Percentiles rank a stretch among this genome's conserved stretches.
These are phyloP conservation scores for Spisula solida DNA, from an alignment of 2,888 invertebrate species.

Conservation along the genomic window DNA sequence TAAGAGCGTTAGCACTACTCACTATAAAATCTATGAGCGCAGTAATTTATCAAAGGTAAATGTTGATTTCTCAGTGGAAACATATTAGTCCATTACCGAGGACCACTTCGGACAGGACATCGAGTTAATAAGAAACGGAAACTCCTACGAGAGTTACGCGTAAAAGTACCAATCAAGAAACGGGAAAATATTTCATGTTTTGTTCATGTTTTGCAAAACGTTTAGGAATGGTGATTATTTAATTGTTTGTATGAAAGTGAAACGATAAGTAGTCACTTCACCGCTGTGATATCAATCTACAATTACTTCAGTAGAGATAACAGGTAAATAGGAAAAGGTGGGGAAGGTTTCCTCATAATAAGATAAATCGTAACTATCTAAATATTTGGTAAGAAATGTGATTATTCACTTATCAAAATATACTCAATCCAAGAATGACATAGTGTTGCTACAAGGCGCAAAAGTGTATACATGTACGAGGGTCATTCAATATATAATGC, in stretches of 20 bases:
- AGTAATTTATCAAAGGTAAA: neutral
- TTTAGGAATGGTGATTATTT: neutral
- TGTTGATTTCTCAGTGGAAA: neutral
- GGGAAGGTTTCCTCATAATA: too few species aligned
- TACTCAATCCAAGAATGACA: too few species aligned
- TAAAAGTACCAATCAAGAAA: neutral
- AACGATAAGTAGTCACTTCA: neutral
- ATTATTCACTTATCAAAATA: too few species aligned
- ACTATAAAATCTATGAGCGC: neutral
- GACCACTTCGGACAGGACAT: neutral
- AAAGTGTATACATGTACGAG: too few species aligned
- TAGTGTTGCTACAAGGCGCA: too few species aligned
- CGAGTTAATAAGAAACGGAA: neutral
- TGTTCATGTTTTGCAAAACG: neutral
- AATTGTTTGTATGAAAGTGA: neutral
- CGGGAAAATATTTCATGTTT: too few species aligned
- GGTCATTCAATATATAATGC: too few species aligned
- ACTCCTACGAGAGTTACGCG: neutral
- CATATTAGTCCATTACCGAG: neutral
- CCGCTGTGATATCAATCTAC: neutral
- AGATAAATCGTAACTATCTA: too few species aligned
- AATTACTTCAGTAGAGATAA: neutral
- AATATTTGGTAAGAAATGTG: too few species aligned
- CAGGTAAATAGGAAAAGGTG: neutral
- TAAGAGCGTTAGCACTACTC: neutral